Conservation (phyloP, 1,140 invertebrate genomes). For the Caenorhabditis latens region DNA sequence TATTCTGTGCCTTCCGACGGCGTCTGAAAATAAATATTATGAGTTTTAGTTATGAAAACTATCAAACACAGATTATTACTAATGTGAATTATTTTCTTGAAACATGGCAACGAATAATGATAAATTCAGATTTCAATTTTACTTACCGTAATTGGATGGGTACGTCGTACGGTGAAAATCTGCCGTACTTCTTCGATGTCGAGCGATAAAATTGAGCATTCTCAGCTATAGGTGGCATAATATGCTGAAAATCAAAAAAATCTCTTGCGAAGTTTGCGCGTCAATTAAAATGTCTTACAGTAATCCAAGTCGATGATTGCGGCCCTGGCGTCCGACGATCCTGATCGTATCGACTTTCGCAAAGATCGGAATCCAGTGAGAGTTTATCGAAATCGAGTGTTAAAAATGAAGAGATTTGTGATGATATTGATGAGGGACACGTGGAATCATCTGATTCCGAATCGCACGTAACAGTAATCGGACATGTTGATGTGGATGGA, state of each 20-base stretch:
- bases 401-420: constrained; percentile 19
- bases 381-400: constrained; percentile 37
- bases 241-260: constrained; percentile 1
- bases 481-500: constrained; percentile 8
- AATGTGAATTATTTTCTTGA: too few species aligned
- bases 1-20: constrained; percentile 8
- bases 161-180: constrained; percentile 16
- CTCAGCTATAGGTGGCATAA: constrained; percentile 19
- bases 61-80: too few species aligned
- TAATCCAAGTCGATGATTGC: constrained; percentile 21
- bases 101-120: too few species aligned
- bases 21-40: background rate
- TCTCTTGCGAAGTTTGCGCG: background rate
- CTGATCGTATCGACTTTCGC: constrained; percentile 34
- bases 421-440: background rate
- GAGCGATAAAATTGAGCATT: constrained; percentile 29
- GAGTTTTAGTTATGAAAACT: background rate
- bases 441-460: background rate
- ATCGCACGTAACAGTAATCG: constrained; percentile 10
- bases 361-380: constrained; percentile 5
- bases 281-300: constrained; percentile 21
- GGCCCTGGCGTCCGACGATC: background rate
- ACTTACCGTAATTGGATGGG: constrained; percentile 8
- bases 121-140: background rate
- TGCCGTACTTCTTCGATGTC: background rate